A percentile compares a stretch with the other conserved stretches of the same genome.
These are phyloP conservation scores for Hybognathus amarus DNA, from an alignment of 2,797 vertebrate genomes.

Conservation along the genomic window DNA sequence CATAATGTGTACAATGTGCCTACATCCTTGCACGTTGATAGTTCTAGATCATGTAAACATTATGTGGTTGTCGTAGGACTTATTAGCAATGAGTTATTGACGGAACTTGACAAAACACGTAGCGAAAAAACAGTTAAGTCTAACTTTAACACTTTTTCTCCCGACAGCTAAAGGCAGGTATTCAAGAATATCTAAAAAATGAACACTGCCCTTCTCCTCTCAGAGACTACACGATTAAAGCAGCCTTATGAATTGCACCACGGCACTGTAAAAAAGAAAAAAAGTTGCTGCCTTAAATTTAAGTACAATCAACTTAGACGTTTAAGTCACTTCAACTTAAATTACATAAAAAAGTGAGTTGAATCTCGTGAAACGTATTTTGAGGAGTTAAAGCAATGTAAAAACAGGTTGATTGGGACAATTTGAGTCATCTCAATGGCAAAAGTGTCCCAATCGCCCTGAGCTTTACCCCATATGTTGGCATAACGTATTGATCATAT, in stretches of 20 bases:
- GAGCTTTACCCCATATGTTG: too few relatives aligned
- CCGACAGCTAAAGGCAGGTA: slow-evolving; percentile 71
- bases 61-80: slow-evolving; percentile 61
- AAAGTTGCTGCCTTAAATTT: too few relatives aligned
- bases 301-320: too few relatives aligned
- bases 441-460: too few relatives aligned
- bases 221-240: slow-evolving; percentile 35
- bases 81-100: slow-evolving; percentile 72
- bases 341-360: too few relatives aligned
- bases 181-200: slow-evolving; percentile 59
- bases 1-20: slow-evolving; percentile 78
- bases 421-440: too few relatives aligned
- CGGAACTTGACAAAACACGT: slow-evolving; percentile 73
- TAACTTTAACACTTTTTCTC: slow-evolving; percentile 44
- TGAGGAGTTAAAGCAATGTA: too few relatives aligned
- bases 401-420: too few relatives aligned
- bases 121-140: slow-evolving; percentile 62
- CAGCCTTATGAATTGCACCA: slow-evolving; percentile 75
- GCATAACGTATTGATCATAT: too few relatives aligned
- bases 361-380: too few relatives aligned
- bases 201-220: slow-evolving; percentile 19
- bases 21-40: slow-evolving; percentile 76
- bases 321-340: too few relatives aligned
- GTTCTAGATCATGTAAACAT: slow-evolving; percentile 81
- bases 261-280: slow-evolving; percentile 41